Evolutionary conservation across 2,113 vertebrate genomes (phyloP).

Genomic region (Laticauda colubrina): DNA sequence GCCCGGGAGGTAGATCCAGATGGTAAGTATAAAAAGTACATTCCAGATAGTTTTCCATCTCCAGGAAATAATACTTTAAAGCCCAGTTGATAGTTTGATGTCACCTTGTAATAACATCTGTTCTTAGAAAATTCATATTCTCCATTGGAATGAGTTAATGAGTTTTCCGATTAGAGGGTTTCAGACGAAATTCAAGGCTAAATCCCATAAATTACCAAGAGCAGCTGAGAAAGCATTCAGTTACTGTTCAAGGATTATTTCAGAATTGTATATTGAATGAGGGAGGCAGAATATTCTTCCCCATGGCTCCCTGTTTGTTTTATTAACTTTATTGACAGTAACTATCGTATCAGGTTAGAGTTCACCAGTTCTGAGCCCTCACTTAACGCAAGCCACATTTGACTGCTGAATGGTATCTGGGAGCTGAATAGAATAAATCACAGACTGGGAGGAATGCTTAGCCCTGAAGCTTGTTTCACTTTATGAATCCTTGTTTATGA

Average conservation of each 20-base stretch:
- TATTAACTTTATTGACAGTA: background rate
- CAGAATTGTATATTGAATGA: background rate
- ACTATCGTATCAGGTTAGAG: too few relatives aligned
- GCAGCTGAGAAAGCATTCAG: background rate
- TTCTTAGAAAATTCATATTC: background rate
- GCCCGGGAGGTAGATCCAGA: slow-evolving; percentile 92
- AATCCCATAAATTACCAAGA: background rate
- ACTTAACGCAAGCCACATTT: background rate
- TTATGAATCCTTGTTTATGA: background rate
- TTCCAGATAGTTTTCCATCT: background rate
- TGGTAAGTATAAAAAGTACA: slow-evolving; percentile 71
- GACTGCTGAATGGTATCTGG: background rate
- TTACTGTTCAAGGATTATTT: background rate
- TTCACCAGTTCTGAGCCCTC: background rate
- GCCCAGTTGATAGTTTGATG: background rate
- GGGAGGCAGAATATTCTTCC: too few relatives aligned
- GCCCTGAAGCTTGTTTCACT: background rate
- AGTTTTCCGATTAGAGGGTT: background rate
- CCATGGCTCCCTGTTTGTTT: background rate
- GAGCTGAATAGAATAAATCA: background rate
- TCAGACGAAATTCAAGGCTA: background rate
- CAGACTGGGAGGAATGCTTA: background rate
- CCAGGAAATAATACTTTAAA: background rate
- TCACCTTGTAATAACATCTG: background rate
- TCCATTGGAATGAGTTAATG: background rate